These are phyloP conservation scores for Lathamus discolor DNA, from an alignment of 2,113 vertebrate genomes.

Conservation along the genomic window DNA sequence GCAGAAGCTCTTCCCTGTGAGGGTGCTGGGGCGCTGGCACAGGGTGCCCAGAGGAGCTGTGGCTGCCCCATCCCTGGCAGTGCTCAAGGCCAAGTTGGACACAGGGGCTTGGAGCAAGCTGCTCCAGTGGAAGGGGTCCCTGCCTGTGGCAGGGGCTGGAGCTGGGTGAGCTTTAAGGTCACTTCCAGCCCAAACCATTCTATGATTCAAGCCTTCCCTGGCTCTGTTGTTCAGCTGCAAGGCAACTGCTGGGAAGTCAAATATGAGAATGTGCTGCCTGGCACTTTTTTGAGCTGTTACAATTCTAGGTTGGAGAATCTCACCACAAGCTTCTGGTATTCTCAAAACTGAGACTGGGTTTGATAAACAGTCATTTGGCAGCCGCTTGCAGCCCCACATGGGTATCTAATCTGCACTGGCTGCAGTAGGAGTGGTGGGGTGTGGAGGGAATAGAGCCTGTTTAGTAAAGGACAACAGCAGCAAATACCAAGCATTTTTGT, in stretches of 20 bases:
- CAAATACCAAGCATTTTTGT: conserved; percentile 58
- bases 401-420: conserved; percentile 2
- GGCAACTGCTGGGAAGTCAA: background rate
- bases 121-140: background rate
- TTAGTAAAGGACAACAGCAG: conserved; percentile 34
- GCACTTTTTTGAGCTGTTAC: background rate
- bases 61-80: no score
- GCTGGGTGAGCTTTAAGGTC: background rate
- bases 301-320: background rate
- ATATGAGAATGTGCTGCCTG: background rate
- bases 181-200: background rate
- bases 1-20: background rate
- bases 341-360: background rate
- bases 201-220: background rate
- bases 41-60: no score
- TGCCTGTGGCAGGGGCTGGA: background rate
- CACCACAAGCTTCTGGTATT: background rate
- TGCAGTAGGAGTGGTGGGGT: background rate
- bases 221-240: background rate
- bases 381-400: background rate
- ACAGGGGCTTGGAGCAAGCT: background rate
- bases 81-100: no score
- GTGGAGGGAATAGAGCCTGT: conserved; percentile 22
- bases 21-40: no score
- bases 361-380: background rate